Base-by-base conservation (phyloP, 1,140 invertebrate genomes). In the Temnothorax nylanderi region DNA sequence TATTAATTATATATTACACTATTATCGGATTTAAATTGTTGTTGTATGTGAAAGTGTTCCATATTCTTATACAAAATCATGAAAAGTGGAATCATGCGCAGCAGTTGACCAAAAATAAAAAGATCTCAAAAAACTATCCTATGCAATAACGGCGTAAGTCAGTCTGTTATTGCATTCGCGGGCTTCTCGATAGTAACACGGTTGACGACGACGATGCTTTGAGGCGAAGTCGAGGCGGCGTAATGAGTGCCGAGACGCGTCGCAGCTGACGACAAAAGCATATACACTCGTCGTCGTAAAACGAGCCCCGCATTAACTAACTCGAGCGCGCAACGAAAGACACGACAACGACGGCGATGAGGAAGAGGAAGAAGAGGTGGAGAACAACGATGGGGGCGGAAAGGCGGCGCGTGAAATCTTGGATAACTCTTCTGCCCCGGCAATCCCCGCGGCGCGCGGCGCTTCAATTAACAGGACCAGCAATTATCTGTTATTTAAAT, bases 401-500 rank as follows among this genome's bases (percentile, higher is more conserved):
- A 88, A 85, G 87, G 67, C 64, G 81, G 87, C 77, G 90, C 78
- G 88, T 88, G 82, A 93, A 93, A 93, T 94, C 93, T 93, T 92
- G 85, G 90, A 89, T 93, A 92, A 92, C 91, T 89, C 90, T 93
- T 92, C 92, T 91, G 88, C 86, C 80, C 71, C 65, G 65, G 32
- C 90, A 91, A 92, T 93, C 91, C 88, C 91, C 78, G 87, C 88
- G 91, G 90, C 90, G 91, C 78, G 87, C 88, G 91, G 90, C 90
- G 91, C 93, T 94, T 94, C 93, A 94, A 94, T 94, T 94, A 94
- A 94, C 93, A 91, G 92, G 90, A 90, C 93, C 91, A 92, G 93
- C 93, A 93, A 94, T 94, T 94, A 94, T 94, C 93, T 92, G 93
- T 94, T 94, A 94, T 94, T 94, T 93, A 94, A 94, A 94, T 94